Evolutionary conservation across 2,113 vertebrate genomes (phyloP).

Genomic region (Nycticorax nycticorax): DNA sequence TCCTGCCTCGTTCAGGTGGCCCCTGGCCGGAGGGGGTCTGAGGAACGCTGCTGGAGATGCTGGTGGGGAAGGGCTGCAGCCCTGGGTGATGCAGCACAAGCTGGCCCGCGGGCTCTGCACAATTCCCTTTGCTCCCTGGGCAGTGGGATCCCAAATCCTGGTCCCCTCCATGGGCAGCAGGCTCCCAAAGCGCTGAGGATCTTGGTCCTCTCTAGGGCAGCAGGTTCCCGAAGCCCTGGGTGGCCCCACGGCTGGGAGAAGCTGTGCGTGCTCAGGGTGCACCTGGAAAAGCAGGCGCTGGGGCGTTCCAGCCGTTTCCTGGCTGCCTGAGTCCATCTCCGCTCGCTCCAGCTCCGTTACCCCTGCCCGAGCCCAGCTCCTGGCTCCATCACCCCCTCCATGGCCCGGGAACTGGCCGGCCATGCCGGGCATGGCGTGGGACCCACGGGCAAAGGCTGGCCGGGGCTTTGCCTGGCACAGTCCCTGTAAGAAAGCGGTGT

Average conservation of each 20-base stretch:
- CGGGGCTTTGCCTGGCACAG: background rate
- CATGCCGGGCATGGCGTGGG: rapidly evolving
- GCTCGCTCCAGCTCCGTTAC: background rate
- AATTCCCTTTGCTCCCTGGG: rapidly evolving
- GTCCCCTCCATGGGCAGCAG: background rate
- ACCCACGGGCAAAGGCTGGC: background rate
- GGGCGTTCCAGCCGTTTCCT: background rate
- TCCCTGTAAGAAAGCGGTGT: background rate
- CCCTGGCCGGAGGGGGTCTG: background rate
- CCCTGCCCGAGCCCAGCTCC: background rate
- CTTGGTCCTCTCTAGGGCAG: background rate
- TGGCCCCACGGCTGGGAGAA: background rate
- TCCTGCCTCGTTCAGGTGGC: background rate
- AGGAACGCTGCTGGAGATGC: background rate
- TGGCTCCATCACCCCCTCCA: background rate
- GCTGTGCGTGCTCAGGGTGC: rapidly evolving
- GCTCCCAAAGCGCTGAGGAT: background rate
- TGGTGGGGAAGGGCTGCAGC: background rate
- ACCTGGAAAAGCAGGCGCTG: background rate
- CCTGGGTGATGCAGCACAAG: background rate
- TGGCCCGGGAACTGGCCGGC: rapidly evolving
- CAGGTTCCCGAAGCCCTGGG: rapidly evolving
- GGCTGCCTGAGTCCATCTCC: background rate
- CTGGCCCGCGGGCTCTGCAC: rapidly evolving
- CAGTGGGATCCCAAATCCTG: background rate